phyloP scores from a whole-genome alignment of 2,888 invertebrate species.

The Megastigmus dorsalis region DNA sequence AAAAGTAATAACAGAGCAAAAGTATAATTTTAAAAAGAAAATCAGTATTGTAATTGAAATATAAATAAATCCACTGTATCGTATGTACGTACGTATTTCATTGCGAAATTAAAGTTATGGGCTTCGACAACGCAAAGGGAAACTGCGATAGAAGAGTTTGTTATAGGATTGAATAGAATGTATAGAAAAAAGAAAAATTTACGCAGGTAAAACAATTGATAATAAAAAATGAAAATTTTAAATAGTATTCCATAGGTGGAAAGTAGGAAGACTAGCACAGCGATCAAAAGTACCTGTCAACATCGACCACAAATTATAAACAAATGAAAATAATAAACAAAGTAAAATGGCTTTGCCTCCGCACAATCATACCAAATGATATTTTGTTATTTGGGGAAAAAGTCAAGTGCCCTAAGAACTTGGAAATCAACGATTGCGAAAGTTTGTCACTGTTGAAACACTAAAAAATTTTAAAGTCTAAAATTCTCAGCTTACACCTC shows the following conservation, averaged over 20 bases:
- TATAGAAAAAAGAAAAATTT: constrained; percentile 47
- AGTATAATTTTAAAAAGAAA: constrained; percentile 32
- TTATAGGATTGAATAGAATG: constrained; percentile 57
- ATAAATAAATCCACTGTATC: constrained; percentile 22
- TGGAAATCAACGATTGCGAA: constrained; percentile 36
- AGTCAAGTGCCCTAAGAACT: constrained; percentile 45
- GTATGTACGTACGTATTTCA: constrained; percentile 32
- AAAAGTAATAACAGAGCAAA: constrained; percentile 17
- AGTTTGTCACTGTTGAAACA: constrained; percentile 24
- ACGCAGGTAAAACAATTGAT: constrained; percentile 45
- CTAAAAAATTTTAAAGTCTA: neutral
- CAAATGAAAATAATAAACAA: constrained; percentile 19
- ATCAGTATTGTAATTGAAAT: constrained; percentile 30
- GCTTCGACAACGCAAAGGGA: constrained; percentile 33
- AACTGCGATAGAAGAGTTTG: constrained; percentile 35
- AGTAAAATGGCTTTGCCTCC: constrained; percentile 50
- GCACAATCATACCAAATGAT: constrained; percentile 56
- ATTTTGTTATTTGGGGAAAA: constrained; percentile 51
- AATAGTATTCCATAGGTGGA: constrained; percentile 48
- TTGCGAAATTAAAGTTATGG: constrained; percentile 49
- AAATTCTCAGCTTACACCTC: neutral
- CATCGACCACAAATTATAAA: constrained; percentile 55
- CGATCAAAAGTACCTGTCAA: constrained; percentile 59
- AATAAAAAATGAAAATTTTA: constrained; percentile 46
- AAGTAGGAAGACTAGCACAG: constrained; percentile 52